Base-by-base conservation (phyloP, 2,888 invertebrate genomes). In the Sminthurides aquaticus region DNA sequence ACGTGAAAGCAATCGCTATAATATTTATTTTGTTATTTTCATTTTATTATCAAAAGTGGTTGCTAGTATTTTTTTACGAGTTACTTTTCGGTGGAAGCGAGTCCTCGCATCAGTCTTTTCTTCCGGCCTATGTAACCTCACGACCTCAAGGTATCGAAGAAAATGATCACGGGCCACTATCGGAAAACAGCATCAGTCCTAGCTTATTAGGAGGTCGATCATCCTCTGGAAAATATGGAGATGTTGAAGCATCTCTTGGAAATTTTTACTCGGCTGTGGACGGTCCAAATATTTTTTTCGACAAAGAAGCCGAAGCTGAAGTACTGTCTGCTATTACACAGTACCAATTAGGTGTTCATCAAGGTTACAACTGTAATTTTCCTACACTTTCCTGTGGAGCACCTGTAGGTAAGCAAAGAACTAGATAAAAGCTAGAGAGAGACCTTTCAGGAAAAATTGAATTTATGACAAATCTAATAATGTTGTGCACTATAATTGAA, bases 31-130 rank as follows among this genome's bases (percentile, higher is more conserved):
- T 69, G 11, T 28, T 69, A 18, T 62, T 69, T 20, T 49, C 66
- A 62, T 67, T 67, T 15, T 69, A 69, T 43, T 69, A 69, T 49
- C 66, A 69, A 20, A 60, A 56, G 52, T 64, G 66, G 66, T 15
- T 69, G 11, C 61, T 67, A 28, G 61, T 62, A 1, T 11, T 65
- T 15, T 43, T 69, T n/a, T 64, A 64, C 59, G 69, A 69, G 26
- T 20, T 66, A 25, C 20, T 57, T 3, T 62, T 52, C 22, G 25
- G 28, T 29, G n/a, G 27, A 8, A 61, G 18, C 11, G 2, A 54
- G 1, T 15, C 52, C 3, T 15, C 58, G 1, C 24, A 49, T n/a
- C 11, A 25, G 11, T 24, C 49, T 2, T 18, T 60, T 8, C 27
- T 20, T n/a, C 22, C 43, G 8, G 43, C 24, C 15, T 28, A 43